These are phyloP conservation scores for Sebastes taczanowskii DNA, from an alignment of 2,797 vertebrate species.

Conservation along the genomic window DNA sequence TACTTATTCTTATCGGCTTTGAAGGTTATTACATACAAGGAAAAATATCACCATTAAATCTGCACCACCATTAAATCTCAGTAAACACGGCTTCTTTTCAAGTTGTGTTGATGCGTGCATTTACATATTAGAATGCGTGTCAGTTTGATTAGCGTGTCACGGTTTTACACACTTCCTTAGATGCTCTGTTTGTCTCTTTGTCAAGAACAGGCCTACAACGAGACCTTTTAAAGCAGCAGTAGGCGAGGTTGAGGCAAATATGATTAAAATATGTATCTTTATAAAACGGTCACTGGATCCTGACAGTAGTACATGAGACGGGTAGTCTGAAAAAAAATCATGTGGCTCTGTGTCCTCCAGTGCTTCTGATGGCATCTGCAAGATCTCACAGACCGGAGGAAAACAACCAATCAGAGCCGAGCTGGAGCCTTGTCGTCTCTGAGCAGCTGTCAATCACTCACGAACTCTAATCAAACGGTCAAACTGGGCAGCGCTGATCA, in stretches of 20 bases:
- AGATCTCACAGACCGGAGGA: not conserved
- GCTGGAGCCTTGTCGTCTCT: not conserved
- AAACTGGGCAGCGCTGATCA: too few species aligned
- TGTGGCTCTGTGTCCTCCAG: not conserved
- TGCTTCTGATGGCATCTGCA: not conserved
- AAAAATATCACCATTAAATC: slow-evolving; percentile 71
- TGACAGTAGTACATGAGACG: not conserved
- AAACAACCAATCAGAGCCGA: not conserved
- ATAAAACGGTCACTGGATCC: not conserved
- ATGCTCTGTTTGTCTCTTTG: slow-evolving; percentile 48
- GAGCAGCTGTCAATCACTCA: not conserved
- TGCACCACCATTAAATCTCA: slow-evolving; percentile 57
- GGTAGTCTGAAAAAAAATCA: not conserved
- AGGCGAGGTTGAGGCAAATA: not conserved
- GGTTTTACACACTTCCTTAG: slow-evolving; percentile 34
- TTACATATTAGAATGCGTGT: slow-evolving; percentile 65
- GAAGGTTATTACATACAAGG: slow-evolving; percentile 79
- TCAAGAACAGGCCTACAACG: not conserved
- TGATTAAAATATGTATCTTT: not conserved
- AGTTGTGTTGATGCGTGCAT: slow-evolving; percentile 48
- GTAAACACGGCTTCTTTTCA: slow-evolving; percentile 62
- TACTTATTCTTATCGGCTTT: slow-evolving; percentile 80
- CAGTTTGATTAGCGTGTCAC: slow-evolving; percentile 54
- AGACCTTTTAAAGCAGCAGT: not conserved
- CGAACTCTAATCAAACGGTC: not conserved